Evolutionary conservation across 2,797 vertebrate species (phyloP), one percentile per base, ranked within the genome.

Genomic region (Labeo calbasu): DNA sequence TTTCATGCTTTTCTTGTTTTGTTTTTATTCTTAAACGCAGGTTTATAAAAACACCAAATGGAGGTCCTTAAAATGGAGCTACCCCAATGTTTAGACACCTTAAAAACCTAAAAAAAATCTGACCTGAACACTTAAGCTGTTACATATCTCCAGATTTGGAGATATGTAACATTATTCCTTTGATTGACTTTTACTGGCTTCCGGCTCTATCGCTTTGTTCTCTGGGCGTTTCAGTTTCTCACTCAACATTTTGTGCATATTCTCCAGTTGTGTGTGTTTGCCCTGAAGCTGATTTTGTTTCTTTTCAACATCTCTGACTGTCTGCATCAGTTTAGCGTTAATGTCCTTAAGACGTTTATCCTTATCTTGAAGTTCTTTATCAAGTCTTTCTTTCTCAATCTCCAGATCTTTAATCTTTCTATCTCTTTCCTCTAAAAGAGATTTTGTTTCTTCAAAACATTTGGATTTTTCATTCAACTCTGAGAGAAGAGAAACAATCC

Each of bases 381-480:
- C 14, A 1, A 59, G 59, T 40, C 32, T 48, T 7, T 76, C 36
- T 46, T 76, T 55, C 21, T 76, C 51, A 36, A n/a, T 48, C 57
- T 81, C 78, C 40, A 68, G 43, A 53, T 32, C 46, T 36, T 79
- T 81, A 57, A 75, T 25, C 72, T 51, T 73, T 70, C 15, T 10
- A 21, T 71, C 28, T 69, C 36, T 78, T 46, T 83, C 76, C 19
- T 32, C 51, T 36, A 83, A 59, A 79, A 66, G 81, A 21, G 69
- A 48, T 40, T 78, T 78, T 10, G 36, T 79, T 61, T 87, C 77
- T n/a, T 79, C 40, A 40, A 85, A 40, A 36, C 40, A 25, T 82
- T 79, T 85, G 43, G 57, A 32, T 25, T 82, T 78, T 72, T 79
- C 83, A 70, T 23, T 21, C 3, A 76, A n/a, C 40, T 86, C 81